These are phyloP conservation scores for Polypterus senegalus DNA, from an alignment of 2,113 vertebrate genomes.

Conservation along the genomic window DNA sequence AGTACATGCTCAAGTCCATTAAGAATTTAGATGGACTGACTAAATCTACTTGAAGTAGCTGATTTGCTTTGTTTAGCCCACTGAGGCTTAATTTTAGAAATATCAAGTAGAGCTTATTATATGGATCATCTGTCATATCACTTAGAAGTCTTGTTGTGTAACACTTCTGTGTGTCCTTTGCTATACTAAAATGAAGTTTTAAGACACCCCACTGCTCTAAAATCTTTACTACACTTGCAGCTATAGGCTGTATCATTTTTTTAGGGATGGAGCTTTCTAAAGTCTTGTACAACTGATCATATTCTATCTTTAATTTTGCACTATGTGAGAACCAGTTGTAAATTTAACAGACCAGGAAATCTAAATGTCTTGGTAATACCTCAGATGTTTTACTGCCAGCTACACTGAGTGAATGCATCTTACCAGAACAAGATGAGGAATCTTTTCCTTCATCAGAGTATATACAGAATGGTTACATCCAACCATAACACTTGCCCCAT, in stretches of 20 bases:
- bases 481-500: constrained; percentile 1
- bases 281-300: no score
- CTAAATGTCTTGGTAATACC: background rate
- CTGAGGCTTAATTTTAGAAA: background rate
- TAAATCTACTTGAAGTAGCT: background rate
- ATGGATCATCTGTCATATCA: background rate
- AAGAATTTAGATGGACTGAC: background rate
- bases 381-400: constrained; percentile 3
- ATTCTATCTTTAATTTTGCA: no score
- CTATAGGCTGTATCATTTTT: no score
- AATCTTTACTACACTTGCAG: no score
- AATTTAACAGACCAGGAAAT: background rate
- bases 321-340: no score
- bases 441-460: background rate
- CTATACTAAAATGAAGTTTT: background rate
- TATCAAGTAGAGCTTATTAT: background rate
- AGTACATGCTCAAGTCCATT: background rate
- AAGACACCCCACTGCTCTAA: no score
- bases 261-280: no score
- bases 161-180: background rate
- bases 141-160: background rate
- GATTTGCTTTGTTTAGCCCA: background rate
- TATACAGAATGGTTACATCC: background rate
- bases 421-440: constrained; percentile 1
- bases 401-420: constrained; percentile 1